phyloP scores from a whole-genome alignment of 2,888 invertebrate genomes.

The Pseudeuparius sepicola region DNA sequence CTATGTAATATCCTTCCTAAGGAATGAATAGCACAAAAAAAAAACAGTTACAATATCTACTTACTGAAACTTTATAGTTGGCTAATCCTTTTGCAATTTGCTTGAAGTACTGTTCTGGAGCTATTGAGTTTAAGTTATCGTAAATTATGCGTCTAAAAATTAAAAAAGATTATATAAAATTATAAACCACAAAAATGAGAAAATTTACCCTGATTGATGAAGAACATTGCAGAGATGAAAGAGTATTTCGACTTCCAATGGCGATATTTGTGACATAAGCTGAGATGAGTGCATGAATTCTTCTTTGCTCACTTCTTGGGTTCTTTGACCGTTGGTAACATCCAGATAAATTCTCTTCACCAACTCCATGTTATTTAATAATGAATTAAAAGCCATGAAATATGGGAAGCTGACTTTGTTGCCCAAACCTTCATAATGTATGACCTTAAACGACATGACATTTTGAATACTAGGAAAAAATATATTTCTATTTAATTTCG shows the following conservation, averaged over 20 bases:
- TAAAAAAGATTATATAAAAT: too few species aligned
- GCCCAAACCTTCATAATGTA: too few species aligned
- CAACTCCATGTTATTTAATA: constrained; percentile 97
- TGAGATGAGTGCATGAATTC: constrained; percentile 96
- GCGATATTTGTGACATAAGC: constrained; percentile 96
- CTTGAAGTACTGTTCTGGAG: constrained; percentile 92
- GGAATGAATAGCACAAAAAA: too few species aligned
- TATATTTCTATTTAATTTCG: too few species aligned
- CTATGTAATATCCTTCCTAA: too few species aligned
- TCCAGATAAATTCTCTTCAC: constrained; percentile 91
- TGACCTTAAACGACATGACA: too few species aligned
- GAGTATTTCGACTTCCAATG: constrained; percentile 92
- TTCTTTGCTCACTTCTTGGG: constrained; percentile 84
- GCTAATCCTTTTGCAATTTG: constrained; percentile 80
- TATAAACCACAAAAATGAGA: too few species aligned
- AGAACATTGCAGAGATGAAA: constrained; percentile 84
- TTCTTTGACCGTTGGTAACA: constrained; percentile 75
- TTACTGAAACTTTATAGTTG: constrained; percentile 82
- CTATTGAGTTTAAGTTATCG: constrained; percentile 80
- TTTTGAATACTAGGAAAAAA: too few species aligned
- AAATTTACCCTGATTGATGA: constrained; percentile 79
- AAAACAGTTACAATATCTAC: too few species aligned
- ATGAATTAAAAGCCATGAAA: constrained; percentile 95
- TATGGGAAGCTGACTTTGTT: constrained; percentile 93
- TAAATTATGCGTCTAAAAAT: constrained; percentile 73